Evolutionary conservation across 2,113 vertebrate genomes (phyloP), one percentile per base, ranked within the genome.

Genomic region (Delphinapterus leucas): DNA sequence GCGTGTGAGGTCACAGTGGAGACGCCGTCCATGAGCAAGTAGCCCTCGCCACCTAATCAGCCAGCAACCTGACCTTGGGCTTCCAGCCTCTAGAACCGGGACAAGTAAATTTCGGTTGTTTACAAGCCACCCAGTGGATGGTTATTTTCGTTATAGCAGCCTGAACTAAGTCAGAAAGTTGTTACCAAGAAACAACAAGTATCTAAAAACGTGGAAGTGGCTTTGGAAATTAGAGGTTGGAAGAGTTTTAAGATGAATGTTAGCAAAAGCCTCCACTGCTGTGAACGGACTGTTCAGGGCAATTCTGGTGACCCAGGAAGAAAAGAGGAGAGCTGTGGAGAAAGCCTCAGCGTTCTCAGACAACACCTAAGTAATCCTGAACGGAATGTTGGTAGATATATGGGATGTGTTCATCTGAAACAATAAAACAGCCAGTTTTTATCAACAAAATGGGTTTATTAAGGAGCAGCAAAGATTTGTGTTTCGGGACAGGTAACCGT

Each of bases 231-330:
- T 17, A 17, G 47, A 18, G 38, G 53, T 6, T 33, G 26, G 26
- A 41, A 60, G 70, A 73, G 70, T 63, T 36, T 49, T 11, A n/a
- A 49, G 86, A n/a, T 11, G 33, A 7, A 1, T 63, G 88, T 23
- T 28, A 36, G 41, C 26, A 47, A 49, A 36, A 18, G 88, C 23
- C 10, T 9, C 11, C 60, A 36, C 2, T 14, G 25, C 47, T 13
- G 20, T 4, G 18, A 68, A 8, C 0, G 36, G 44, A 17, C 3
- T 6, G 47, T 25, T 3, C 11, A 53, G n/a, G 63, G 63, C 1
- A 13, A 17, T 17, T 23, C 88, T 18, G 26, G n/a, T 38, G 61
- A 7, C 47, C 11, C 61, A 11, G n/a, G 63, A 21, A n/a, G 55
- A n/a, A 14, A 61, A 58, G 38, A 33, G 53, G 55, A 33, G 53